These are phyloP conservation scores for Hymenopus coronatus DNA, from an alignment of 2,888 invertebrate genomes.

Conservation along the genomic window DNA sequence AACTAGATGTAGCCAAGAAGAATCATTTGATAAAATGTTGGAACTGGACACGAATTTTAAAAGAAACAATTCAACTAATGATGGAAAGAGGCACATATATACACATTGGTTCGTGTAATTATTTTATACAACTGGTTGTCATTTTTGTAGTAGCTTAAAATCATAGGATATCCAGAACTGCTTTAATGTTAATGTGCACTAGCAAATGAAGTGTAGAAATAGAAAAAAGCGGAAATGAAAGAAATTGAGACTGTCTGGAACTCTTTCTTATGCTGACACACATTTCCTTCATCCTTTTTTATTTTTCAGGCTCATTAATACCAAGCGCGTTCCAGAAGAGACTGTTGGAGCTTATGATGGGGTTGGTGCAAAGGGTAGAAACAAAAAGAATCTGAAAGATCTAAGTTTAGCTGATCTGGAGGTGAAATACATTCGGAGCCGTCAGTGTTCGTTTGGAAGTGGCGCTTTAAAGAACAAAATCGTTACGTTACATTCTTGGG, in stretches of 20 bases:
- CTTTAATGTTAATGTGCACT: too few species aligned
- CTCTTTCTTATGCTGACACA: not conserved
- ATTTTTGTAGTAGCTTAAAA: too few species aligned
- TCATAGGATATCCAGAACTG: too few species aligned
- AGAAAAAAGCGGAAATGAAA: too few species aligned
- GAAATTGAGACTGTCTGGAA: not conserved
- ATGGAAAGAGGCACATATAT: too few species aligned
- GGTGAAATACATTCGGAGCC: not conserved
- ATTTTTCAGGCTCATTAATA: not conserved
- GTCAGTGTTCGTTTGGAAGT: not conserved
- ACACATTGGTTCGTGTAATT: too few species aligned
- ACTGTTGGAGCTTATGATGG: not conserved
- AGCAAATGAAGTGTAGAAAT: too few species aligned
- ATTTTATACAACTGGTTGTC: too few species aligned
- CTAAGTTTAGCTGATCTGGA: slow-evolving; percentile 13
- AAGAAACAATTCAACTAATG: too few species aligned
- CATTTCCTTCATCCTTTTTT: not conserved
- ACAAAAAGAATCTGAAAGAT: slow-evolving; percentile 4
- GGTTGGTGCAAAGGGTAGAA: not conserved
- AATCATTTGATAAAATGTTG: too few species aligned
- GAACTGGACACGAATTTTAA: too few species aligned
- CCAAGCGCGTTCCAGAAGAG: not conserved
- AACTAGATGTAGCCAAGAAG: too few species aligned
- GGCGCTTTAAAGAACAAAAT: not conserved
- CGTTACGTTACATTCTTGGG: not conserved